Base-by-base conservation (phyloP, 2,888 invertebrate genomes). In the Thecophora atra region DNA sequence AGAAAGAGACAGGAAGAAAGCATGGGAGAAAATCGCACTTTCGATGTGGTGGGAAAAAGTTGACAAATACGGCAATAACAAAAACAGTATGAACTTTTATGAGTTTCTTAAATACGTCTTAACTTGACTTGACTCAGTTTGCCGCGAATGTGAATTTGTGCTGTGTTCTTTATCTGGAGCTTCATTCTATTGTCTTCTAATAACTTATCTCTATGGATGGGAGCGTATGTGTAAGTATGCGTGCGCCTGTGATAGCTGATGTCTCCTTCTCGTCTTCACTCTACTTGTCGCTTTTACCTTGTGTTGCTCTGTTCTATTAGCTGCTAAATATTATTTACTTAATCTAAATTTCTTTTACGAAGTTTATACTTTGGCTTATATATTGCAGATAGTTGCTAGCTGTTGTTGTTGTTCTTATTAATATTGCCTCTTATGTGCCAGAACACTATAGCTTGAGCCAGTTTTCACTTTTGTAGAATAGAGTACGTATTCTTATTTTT, bases 91-190 rank as follows among this genome's bases (percentile, higher is more conserved):
- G 58, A 58, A 58, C 58, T 68, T 56, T 24, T 44, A 8, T 19
- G 68, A 58, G 68, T 58, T 68, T n/a, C 58, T 68, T 54, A 68
- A 56, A 58, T 68, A 30, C 28, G 44, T 42, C 68, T 58, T 44
- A 44, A 68, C 58, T 68, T 52, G 64, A 64, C 64, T 64, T 67
- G 68, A 68, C 56, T 68, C 44, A 58, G 68, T 68, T 68, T 21
- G 24, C 47, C 26, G 37, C 52, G 56, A 58, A 44, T 42, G 44
- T 24, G 68, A 42, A n/a, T 24, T 37, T 44, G 24, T 42, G 19
- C 21, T 67, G 17, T 42, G 3, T 51, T 65, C 24, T 51, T 51
- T 51, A 26, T 51, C 21, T 63, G 42, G 6, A 24, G 19, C 42
- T 1, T 26, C 37, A 47, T 42, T 44, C 64, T 47, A 64, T 63